Base-by-base conservation (phyloP, 2,888 invertebrate genomes). In the Ochropacha duplaris region DNA sequence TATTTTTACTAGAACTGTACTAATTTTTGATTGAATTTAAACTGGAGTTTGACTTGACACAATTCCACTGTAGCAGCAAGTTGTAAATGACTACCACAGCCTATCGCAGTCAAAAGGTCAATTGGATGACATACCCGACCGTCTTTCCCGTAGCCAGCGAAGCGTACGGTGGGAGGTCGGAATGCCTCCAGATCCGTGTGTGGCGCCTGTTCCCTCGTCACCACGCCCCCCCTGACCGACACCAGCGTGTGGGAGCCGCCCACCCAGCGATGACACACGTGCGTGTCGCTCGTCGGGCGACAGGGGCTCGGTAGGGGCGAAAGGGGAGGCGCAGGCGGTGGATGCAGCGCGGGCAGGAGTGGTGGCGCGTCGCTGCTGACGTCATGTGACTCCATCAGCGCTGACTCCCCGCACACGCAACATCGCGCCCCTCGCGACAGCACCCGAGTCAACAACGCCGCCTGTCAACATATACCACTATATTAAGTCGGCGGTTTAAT, bases 231-330 rank as follows among this genome's bases (percentile, higher is more conserved):
- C 1, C 3, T 1, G 6, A 6, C 12, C 6, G 6, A 12, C 52
- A 83, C 22, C 68, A 83, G 69, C 19, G 88, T 88, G 78, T 87
- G 87, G 2, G 87, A 87, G 0, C 88, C 88, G 57, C 88, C 88
- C 49, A 70, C 78, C 87, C 87, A 88, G 56, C 87, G 87, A 49
- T 67, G 74, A 55, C 87, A 88, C 0, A 61, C 59, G 72, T 87
- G 86, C 2, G 57, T 56, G 14, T n/a, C n/a, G n/a, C n/a, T n/a
- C n/a, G n/a, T n/a, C n/a, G 34, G 34, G 2, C 9, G 9, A 9
- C 31, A 9, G 1, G 31, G 31, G n/a, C n/a, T 11, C 6, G 31
- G 31, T 11, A 8, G 31, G 36, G 8, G 0, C 8, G 36, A 4
- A 8, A 28, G 56, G 31, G 49, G 26, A 4, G 61, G 57, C 16